Percentiles rank a stretch among this genome's conserved stretches.
Evolutionary conservation across 35 echinoderm and acorn worm genomes (phyloP).

Genomic region (Eucidaris tribuloides): DNA sequence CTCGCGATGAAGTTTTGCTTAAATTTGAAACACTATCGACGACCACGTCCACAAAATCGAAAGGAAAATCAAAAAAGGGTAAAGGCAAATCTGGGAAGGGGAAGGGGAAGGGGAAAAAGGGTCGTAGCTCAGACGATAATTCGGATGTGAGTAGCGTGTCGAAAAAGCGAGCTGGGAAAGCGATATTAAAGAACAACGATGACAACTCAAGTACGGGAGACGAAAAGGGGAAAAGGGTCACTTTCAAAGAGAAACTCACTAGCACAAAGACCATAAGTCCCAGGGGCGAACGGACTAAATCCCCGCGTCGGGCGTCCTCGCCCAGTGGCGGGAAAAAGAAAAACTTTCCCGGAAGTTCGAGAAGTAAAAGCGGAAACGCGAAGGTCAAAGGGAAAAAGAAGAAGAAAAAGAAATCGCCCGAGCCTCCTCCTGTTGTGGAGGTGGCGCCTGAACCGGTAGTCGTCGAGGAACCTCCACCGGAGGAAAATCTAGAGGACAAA

Average conservation of each 20-base stretch:
- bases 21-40: conserved; percentile 13
- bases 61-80: neutral
- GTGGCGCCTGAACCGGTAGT: neutral
- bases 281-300: conserved; percentile 10
- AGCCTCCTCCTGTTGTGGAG: neutral
- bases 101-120: conserved; percentile 9
- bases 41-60: neutral
- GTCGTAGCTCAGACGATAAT: neutral
- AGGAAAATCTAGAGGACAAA: neutral
- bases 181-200: neutral
- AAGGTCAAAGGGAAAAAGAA: conserved; percentile 39
- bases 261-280: conserved; percentile 39
- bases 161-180: neutral
- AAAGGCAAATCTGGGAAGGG: conserved; percentile 11
- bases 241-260: conserved; percentile 38
- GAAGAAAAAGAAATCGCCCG: neutral
- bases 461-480: neutral
- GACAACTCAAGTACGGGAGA: conserved; percentile 17
- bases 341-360: conserved; percentile 18
- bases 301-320: neutral
- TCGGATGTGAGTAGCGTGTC: neutral
- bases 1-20: neutral
- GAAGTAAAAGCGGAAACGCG: neutral
- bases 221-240: conserved; percentile 14
- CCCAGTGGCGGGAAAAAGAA: conserved; percentile 16